Percentiles rank a stretch among this genome's conserved stretches.
These are phyloP conservation scores for Cydia strobilella DNA, from an alignment of 1,140 invertebrate genomes.

Conservation along the genomic window DNA sequence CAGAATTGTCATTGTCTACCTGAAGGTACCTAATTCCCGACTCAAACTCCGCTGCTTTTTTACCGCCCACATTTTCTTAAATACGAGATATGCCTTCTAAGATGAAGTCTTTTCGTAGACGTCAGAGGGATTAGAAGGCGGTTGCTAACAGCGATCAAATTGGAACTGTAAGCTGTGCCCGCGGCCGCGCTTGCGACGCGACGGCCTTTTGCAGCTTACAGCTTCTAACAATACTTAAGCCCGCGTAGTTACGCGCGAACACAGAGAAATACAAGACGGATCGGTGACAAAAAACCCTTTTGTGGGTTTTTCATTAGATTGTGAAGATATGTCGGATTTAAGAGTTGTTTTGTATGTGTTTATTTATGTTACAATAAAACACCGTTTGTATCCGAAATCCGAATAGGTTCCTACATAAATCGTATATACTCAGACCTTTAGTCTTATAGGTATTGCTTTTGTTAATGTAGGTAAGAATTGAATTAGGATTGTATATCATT, in stretches of 20 bases:
- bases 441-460: no score
- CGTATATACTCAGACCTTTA: no score
- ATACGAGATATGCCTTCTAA: constrained; percentile 25
- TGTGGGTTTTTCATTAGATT: constrained; percentile 30
- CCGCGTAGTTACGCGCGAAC: constrained; percentile 40
- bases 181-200: constrained; percentile 54
- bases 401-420: background rate
- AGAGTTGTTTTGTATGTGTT: constrained; percentile 21
- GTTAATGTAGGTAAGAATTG: no score
- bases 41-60: background rate
- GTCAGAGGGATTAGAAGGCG: constrained; percentile 57
- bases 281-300: constrained; percentile 29
- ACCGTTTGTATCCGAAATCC: background rate
- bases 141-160: constrained; percentile 69
- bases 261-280: constrained; percentile 39
- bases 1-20: no score
- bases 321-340: background rate
- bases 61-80: constrained; percentile 31
- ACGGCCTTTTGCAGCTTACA: constrained; percentile 70
- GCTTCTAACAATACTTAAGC: constrained; percentile 56
- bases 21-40: background rate
- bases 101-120: constrained; percentile 53
- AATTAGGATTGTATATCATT: no score
- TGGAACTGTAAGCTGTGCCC: constrained; percentile 60
- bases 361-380: constrained; percentile 16